Evolutionary conservation across 37 sponge, comb jelly and placozoan genomes (phyloP), one percentile per base, ranked within the genome.

Genomic region (Oscarella lobularis): DNA sequence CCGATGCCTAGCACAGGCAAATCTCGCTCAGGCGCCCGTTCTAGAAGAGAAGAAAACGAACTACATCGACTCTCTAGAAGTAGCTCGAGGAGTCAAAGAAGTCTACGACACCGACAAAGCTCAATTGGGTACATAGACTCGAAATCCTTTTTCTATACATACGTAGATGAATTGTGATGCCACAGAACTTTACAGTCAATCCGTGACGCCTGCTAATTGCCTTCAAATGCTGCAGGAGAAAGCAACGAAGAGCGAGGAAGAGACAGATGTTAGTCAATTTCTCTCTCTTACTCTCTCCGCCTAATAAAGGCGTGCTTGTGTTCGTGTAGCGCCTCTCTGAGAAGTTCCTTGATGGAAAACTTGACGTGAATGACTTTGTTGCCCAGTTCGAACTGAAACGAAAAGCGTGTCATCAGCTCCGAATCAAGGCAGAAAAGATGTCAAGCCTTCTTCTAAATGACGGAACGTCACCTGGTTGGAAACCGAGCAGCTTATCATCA

Each of bases 371-470:
- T 9, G 20, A 48, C 14, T 48, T 48, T 48, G 60, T 48, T 48
- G 60, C 9, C 60, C 14, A 48, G 60, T 48, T 48, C 60, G 20
- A 27, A 27, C 9, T 20, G 60, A 48, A 20, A 48, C 60, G 60
- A 9, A 27, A 9, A 48, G 20, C 9, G 60, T 48, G 14, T 9
- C 60, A 48, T 20, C 14, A 27, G 60, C 60, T 48, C 14, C 9
- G 60, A 48, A 48, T 48, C 60, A 48, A 48, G 60, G 9, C 60
- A 48, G 60, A 48, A 48, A 48, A 48, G 60, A 48, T 48, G 60
- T 9, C 60, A 20, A 20, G 20, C 20, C 60, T 48, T 27, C 20
- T 48, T 9, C 14, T 20, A 20, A 48, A 20, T 20, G 60, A 48
- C 20, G 60, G 60, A 48, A n/a, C n/a, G n/a, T n/a, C n/a, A n/a